Percentiles rank a stretch among this genome's conserved stretches.
Conservation (phyloP, 2,797 vertebrate genomes). For the Falco peregrinus region DNA sequence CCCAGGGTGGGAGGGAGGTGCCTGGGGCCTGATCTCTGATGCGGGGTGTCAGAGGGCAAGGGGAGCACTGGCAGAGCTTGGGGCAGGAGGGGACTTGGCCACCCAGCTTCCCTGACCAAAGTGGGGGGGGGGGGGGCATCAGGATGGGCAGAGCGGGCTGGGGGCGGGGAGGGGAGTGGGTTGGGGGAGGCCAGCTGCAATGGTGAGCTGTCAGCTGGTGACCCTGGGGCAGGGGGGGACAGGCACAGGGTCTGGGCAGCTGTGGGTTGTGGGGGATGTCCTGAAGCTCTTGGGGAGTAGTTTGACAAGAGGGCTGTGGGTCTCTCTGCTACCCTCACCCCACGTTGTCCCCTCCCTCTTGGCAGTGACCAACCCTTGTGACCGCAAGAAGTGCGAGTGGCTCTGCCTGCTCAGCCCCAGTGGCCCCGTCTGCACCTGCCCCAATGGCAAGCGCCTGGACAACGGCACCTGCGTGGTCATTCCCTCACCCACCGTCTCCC, state of each 20-base stretch:
- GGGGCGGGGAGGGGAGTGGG: not conserved
- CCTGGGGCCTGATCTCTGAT: fast-evolving
- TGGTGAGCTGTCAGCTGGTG: fast-evolving
- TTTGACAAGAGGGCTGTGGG: not conserved
- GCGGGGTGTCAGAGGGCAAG: not conserved
- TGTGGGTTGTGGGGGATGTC: not conserved
- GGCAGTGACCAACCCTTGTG: slow-evolving; percentile 92
- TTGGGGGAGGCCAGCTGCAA: fast-evolving
- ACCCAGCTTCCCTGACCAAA: not conserved
- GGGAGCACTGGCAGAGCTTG: not conserved
- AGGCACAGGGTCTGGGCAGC: not conserved
- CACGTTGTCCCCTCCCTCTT: fast-evolving
- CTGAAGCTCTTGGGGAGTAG: not conserved
- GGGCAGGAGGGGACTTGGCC: not conserved
- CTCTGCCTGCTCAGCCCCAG: slow-evolving; percentile 95
- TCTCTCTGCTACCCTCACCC: fast-evolving
- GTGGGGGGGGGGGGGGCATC: not conserved
- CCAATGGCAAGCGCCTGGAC: slow-evolving; percentile 89
- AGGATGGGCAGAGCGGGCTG: not conserved
- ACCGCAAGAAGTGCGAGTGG: slow-evolving; percentile 97
- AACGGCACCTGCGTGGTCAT: slow-evolving; percentile 91
- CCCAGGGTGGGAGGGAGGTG: not conserved
- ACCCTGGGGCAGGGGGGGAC: fast-evolving
- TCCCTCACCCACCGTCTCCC: slow-evolving; percentile 84
- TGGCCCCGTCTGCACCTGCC: slow-evolving; percentile 93